Base-by-base conservation (phyloP, 2,797 vertebrate species). In the Telmatherina bonti region DNA sequence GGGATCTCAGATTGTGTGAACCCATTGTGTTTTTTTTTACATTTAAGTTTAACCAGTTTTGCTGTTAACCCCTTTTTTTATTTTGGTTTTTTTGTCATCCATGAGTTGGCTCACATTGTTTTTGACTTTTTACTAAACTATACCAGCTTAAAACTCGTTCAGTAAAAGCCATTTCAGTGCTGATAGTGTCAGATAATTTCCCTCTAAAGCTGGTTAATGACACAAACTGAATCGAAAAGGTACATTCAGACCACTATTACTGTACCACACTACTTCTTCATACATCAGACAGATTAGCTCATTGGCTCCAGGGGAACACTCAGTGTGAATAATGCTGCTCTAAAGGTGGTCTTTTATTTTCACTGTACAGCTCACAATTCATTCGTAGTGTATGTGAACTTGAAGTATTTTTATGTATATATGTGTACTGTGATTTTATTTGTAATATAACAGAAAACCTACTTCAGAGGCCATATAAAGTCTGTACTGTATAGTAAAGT, bases 401-500 rank as follows among this genome's bases (percentile, higher is more conserved):
- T 71, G 71, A 74, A 71, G 67, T 70, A 73, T 3, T 77, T 30
- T 70, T 73, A 38, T 62, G 59, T 82, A 38, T 60, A 54, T 82
- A 51, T 63, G 65, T 87, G 58, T 65, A 69, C 56, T 65, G 67
- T 85, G 56, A 67, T 82, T 76, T 82, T 3, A 70, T 81, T 78
- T 76, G 57, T 78, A 73, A 57, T 36, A 27, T 78, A 54, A 56
- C 59, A 81, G 60, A 72, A 51, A 83, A 72, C 35, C 57, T 72
- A 83, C 77, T 81, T 85, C 74, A 83, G 86, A 92, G 89, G 90
- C 88, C 90, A 92, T 89, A 84, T 79, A 45, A 82, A 83, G 89
- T 91, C 89, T 88, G 91, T 91, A 92, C 88, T 91, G 88, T 91
- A 90, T 85, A 89, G 87, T 67, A 90, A 93, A n/a, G 43, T 45